Evolutionary conservation across 2,113 vertebrate species (phyloP).

Genomic region (Baryphthengus martii): DNA sequence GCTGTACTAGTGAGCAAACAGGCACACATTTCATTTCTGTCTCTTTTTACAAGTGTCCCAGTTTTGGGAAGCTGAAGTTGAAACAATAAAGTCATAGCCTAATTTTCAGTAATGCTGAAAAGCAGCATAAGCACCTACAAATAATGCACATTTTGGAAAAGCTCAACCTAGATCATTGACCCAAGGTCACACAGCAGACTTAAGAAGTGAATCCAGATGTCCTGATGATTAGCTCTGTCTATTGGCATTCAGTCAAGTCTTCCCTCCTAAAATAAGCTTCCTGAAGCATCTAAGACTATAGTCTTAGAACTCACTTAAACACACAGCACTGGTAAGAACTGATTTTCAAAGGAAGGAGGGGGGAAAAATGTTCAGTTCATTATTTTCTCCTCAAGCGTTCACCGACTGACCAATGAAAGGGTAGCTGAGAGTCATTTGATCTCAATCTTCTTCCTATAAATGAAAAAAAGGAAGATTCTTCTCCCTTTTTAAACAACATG

Average conservation of each 20-base stretch:
- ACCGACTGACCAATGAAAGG: neutral
- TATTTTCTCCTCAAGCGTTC: neutral
- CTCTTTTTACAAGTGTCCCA: neutral
- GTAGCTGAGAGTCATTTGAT: neutral
- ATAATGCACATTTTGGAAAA: neutral
- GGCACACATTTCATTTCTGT: neutral
- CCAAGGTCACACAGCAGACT: slow-evolving; percentile 17
- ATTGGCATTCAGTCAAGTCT: slow-evolving; percentile 40
- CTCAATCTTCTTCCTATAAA: neutral
- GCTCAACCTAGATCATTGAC: slow-evolving; percentile 12
- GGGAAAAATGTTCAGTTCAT: fast-evolving
- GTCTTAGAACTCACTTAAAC: slow-evolving; percentile 23
- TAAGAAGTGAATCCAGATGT: slow-evolving; percentile 62
- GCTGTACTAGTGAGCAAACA: neutral
- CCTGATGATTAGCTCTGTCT: slow-evolving; percentile 39
- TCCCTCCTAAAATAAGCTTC: slow-evolving; percentile 56
- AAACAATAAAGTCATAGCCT: neutral
- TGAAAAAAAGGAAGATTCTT: neutral
- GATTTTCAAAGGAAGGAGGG: neutral
- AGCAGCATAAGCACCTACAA: neutral
- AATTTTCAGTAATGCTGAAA: neutral
- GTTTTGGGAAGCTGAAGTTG: neutral
- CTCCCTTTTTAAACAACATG: neutral
- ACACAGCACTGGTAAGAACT: neutral
- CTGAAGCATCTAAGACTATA: slow-evolving; percentile 27